phyloP scores from a whole-genome alignment of 2,113 vertebrate species.

The Spermophilus dauricus region DNA sequence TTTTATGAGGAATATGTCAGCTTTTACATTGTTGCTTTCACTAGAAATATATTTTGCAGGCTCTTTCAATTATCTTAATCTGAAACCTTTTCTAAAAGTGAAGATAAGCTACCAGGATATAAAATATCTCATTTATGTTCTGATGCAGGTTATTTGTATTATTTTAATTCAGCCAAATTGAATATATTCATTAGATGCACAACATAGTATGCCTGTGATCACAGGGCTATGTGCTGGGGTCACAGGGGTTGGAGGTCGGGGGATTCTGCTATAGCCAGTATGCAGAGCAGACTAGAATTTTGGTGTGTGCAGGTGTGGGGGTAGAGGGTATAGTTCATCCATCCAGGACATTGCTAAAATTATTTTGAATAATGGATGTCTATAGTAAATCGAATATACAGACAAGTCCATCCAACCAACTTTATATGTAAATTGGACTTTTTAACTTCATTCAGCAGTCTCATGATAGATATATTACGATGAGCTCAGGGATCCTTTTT shows the following conservation, averaged over 20 bases:
- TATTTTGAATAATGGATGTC: conserved; percentile 17
- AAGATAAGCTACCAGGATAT: neutral
- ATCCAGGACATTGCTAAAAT: conserved; percentile 20
- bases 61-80: neutral
- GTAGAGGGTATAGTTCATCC: neutral
- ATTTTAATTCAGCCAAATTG: conserved; percentile 4
- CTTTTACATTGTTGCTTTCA: conserved; percentile 4
- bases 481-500: neutral
- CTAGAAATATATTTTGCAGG: neutral
- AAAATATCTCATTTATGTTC: neutral
- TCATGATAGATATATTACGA: neutral
- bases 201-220: neutral
- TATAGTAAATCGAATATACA: neutral
- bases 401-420: neutral
- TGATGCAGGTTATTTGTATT: neutral
- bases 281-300: neutral
- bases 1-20: neutral
- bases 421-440: conserved; percentile 29
- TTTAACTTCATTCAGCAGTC: conserved; percentile 27
- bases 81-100: neutral
- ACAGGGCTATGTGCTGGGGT: neutral
- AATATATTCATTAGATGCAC: neutral
- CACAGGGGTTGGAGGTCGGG: neutral
- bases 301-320: neutral
- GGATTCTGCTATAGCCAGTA: neutral